phyloP scores from a whole-genome alignment of 2,113 vertebrate genomes.

The Junco hyemalis region DNA sequence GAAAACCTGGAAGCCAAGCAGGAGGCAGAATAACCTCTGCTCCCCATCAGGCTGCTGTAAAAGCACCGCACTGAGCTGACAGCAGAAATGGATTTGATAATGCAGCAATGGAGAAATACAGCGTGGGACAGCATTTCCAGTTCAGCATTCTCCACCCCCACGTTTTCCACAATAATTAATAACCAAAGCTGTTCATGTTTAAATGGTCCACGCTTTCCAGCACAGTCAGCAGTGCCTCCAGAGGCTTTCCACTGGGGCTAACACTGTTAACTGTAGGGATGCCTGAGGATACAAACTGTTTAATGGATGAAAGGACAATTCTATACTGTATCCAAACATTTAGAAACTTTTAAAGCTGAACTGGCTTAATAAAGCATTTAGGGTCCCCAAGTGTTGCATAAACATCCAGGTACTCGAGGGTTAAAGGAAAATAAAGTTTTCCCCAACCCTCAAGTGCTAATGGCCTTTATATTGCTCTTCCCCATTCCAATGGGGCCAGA shows the following conservation, averaged over 20 bases:
- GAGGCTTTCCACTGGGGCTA: slow-evolving; percentile 4
- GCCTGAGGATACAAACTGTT: neutral
- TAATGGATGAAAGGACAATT: neutral
- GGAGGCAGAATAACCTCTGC: neutral
- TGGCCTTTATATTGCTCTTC: neutral
- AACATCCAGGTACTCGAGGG: neutral
- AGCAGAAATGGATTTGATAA: slow-evolving; percentile 2
- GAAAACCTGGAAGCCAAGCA: neutral
- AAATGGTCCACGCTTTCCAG: neutral
- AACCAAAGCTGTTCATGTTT: slow-evolving; percentile 48
- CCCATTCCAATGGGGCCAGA: neutral
- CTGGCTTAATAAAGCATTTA: neutral
- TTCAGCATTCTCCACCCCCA: neutral
- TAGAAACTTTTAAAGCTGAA: neutral
- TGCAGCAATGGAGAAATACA: neutral
- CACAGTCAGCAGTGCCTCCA: neutral
- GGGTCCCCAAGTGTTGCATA: neutral
- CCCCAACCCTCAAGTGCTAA: neutral
- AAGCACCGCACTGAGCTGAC: neutral
- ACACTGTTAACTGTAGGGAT: neutral
- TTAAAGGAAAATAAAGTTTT: neutral
- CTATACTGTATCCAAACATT: neutral
- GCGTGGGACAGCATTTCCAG: neutral
- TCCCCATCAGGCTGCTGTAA: neutral
- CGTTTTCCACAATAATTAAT: slow-evolving; percentile 50